phyloP scores from a whole-genome alignment of 2,888 invertebrate genomes.

The Sesamia inferens region DNA sequence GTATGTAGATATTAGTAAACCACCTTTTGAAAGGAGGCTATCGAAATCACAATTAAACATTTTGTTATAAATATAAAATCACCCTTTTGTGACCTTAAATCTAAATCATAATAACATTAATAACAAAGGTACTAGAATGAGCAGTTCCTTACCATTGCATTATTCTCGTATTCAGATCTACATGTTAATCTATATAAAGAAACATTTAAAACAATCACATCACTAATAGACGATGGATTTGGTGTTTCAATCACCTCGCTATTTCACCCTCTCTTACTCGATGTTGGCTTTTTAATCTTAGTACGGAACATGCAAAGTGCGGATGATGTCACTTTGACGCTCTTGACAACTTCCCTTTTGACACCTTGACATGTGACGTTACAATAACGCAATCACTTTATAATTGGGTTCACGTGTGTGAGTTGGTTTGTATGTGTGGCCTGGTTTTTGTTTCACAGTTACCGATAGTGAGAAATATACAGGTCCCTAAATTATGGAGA shows the following conservation, averaged over 20 bases:
- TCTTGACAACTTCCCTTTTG: constrained; percentile 38
- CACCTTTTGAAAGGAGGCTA: too few relatives aligned
- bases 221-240: constrained; percentile 30
- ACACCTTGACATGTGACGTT: constrained; percentile 34
- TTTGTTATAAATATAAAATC: neutral
- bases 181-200: constrained; percentile 27
- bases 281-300: constrained; percentile 34
- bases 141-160: neutral
- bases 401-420: constrained; percentile 2
- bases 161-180: neutral
- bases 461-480: neutral
- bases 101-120: too few relatives aligned
- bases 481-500: neutral
- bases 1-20: neutral
- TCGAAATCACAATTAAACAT: neutral
- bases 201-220: constrained; percentile 38
- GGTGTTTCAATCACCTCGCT: neutral
- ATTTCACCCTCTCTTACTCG: neutral
- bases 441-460: constrained; percentile 25
- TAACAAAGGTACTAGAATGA: constrained; percentile 2
- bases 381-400: constrained; percentile 12
- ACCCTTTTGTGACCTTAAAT: neutral
- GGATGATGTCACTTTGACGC: constrained; percentile 52
- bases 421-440: constrained; percentile 20
- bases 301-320: constrained; percentile 16